Conservation (phyloP, 2,797 vertebrate genomes). For the Mionectes olivaceus region DNA sequence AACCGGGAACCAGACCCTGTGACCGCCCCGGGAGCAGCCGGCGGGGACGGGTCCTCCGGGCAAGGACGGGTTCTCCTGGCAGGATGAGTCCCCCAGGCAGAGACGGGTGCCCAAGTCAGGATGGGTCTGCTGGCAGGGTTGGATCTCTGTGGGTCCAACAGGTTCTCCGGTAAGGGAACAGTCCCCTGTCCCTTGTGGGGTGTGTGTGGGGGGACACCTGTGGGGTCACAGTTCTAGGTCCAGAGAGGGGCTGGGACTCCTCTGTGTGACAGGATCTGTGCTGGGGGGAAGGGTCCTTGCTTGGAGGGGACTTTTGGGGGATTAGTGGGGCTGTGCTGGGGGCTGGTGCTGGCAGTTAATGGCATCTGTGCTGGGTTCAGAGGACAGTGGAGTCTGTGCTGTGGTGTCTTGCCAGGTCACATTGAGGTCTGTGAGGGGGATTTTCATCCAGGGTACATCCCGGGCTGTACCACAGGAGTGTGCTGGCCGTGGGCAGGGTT, state of each 20-base stretch:
- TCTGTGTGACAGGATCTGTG: rapidly evolving
- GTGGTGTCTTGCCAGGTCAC: not conserved
- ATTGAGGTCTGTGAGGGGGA: not conserved
- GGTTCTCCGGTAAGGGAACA: not conserved
- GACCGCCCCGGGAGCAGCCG: not conserved
- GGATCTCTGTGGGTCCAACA: not conserved
- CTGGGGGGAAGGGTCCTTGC: not conserved
- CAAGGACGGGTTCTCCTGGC: not conserved
- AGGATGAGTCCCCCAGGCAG: not conserved
- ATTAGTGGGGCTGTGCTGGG: not conserved
- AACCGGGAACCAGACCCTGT: not conserved
- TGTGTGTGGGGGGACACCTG: not conserved
- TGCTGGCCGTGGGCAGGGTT: rapidly evolving
- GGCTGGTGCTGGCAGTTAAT: not conserved
- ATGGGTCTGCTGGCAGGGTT: not conserved
- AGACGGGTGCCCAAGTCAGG: not conserved
- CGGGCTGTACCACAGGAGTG: not conserved
- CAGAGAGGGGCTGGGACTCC: not conserved
- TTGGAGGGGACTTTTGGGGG: rapidly evolving
- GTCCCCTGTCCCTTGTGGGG: not conserved
- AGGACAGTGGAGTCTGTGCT: not conserved
- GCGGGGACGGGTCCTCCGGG: not conserved
- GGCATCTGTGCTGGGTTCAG: rapidly evolving
- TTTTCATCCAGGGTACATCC: not conserved
- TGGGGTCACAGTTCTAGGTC: not conserved